Evolutionary conservation across 2,888 invertebrate species (phyloP).

Genomic region (Peribatodes rhomboidaria): DNA sequence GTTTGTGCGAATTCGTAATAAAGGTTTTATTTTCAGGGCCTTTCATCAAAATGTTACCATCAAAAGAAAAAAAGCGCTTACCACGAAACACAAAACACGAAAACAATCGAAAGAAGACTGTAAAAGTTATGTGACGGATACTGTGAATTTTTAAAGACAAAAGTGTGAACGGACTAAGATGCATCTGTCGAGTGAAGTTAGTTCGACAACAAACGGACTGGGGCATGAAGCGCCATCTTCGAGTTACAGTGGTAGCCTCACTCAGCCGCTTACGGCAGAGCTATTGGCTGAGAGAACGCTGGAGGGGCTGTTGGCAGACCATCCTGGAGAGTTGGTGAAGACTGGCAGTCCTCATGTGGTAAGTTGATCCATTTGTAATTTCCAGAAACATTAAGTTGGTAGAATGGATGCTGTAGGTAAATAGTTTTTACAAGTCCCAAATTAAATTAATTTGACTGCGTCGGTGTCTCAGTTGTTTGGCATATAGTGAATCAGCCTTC

Average conservation of each 20-base stretch:
- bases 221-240: slow-evolving; percentile 83
- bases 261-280: slow-evolving; percentile 91
- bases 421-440: too few relatives aligned
- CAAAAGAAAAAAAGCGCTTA: slow-evolving; percentile 31
- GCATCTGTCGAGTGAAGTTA: slow-evolving; percentile 93
- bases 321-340: slow-evolving; percentile 96
- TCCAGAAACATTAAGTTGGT: too few relatives aligned
- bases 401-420: too few relatives aligned
- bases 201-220: slow-evolving; percentile 88
- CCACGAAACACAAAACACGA: slow-evolving; percentile 24
- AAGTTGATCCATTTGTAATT: slow-evolving; percentile 54
- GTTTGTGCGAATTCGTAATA: background rate
- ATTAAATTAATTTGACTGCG: too few relatives aligned
- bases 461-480: too few relatives aligned
- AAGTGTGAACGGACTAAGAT: slow-evolving; percentile 73
- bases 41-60: slow-evolving; percentile 32
- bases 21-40: slow-evolving; percentile 8
- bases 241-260: slow-evolving; percentile 74
- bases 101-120: slow-evolving; percentile 39
- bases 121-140: slow-evolving; percentile 74
- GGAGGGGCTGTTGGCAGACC: slow-evolving; percentile 94
- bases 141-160: slow-evolving; percentile 55
- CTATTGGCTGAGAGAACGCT: slow-evolving; percentile 93
- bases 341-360: slow-evolving; percentile 98
- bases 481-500: too few relatives aligned